Evolutionary conservation across 2,888 invertebrate species (phyloP).

Genomic region (Gastracanthus pulcherrimus): DNA sequence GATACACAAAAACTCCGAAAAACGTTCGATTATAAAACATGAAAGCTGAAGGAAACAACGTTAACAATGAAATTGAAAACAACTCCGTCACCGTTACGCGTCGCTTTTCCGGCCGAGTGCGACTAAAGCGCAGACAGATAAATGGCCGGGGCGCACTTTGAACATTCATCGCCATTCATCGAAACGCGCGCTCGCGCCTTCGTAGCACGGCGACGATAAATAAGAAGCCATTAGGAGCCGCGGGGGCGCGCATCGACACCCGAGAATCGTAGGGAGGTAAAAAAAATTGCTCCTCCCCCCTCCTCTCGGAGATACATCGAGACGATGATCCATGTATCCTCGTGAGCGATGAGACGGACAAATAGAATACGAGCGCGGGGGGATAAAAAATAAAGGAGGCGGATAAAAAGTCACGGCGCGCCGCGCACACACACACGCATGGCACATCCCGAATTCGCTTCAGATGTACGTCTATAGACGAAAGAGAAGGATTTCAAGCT

Average conservation of each 20-base stretch:
- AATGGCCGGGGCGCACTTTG: neutral
- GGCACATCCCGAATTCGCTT: constrained; percentile 3
- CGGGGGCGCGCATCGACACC: neutral
- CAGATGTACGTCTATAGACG: neutral
- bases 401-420: constrained; percentile 1
- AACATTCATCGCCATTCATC: constrained; percentile 1
- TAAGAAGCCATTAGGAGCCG: constrained; percentile 24
- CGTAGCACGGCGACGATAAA: constrained; percentile 10
- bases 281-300: neutral
- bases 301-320: neutral
- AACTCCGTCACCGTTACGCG: constrained; percentile 9
- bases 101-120: neutral
- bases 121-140: neutral
- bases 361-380: neutral
- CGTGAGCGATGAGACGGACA: neutral
- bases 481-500: constrained; percentile 7
- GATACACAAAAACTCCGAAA: neutral
- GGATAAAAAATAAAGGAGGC: neutral
- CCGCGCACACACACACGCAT: no score
- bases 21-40: neutral
- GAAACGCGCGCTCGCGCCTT: neutral
- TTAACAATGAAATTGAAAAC: neutral
- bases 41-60: neutral
- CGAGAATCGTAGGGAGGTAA: neutral
- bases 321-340: neutral